Base-by-base conservation (phyloP, 2,888 invertebrate species). In the Autographa pulchrina region DNA sequence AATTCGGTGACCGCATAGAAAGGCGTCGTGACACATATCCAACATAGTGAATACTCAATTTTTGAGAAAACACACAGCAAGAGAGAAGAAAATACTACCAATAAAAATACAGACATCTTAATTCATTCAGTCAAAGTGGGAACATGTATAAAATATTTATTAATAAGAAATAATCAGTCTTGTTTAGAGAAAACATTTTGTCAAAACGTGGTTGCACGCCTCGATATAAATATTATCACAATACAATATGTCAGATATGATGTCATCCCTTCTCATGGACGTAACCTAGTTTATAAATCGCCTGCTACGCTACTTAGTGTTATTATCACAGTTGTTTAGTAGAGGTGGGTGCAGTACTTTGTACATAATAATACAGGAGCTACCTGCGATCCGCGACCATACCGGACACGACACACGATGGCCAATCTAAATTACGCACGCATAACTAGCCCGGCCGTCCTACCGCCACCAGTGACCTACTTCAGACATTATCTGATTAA, bases 161-260 rank as follows among this genome's bases (percentile, higher is more conserved):
- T 92, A 95, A 95, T 94, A 96, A 96, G 95, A 96, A 96, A 96
- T 96, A 96, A 96, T 96, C 96, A 96, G 96, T 96, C 96, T 96
- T 96, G 94, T 94, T 96, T 95, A 94, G 94, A 96, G 95, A 96
- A 96, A 96, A 96, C 92, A 92, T 94, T 94, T 91, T 85, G 92
- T 90, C 93, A 92, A 93, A 92, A 90, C 93, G 92, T 87, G 88
- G 88, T 48, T 84, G 86, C 91, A 92, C 93, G 93, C 84, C 86
- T 92, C 87, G 93, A 92, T 92, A 90, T 87, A 90, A 91, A 90
- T 86, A 92, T 91, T 94, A 95, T 95, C 94, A 96, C 95, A 95
- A 93, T 95, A 96, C 95, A 96, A 90, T 95, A 96, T 96, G 96
- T 96, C 95, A 96, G 96, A 96, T 96, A 96, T 96, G 96, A 93